phyloP scores from a whole-genome alignment of 2,888 invertebrate species.

The Ormyrus rosae region DNA sequence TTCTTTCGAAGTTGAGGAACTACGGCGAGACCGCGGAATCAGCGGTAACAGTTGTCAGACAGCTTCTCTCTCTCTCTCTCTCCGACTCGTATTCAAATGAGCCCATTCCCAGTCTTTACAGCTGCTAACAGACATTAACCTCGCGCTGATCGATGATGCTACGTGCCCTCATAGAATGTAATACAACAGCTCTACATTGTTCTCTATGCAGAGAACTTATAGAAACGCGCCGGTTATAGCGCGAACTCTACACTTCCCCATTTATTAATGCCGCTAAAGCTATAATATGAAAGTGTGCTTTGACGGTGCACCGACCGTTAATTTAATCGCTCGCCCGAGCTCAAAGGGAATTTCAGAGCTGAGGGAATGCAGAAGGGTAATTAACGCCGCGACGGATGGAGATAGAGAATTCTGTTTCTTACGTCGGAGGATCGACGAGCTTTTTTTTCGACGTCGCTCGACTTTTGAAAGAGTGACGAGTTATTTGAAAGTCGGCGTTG shows the following conservation, averaged over 20 bases:
- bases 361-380: no score
- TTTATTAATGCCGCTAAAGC: neutral
- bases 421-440: no score
- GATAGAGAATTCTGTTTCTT: no score
- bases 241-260: neutral
- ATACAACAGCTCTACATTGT: conserved; percentile 23
- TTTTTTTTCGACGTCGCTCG: no score
- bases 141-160: conserved; percentile 48
- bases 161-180: conserved; percentile 29
- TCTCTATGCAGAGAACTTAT: conserved; percentile 1
- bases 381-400: no score
- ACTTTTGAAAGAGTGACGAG: no score
- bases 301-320: neutral
- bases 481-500: no score
- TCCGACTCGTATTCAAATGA: conserved; percentile 45
- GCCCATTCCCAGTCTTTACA: conserved; percentile 41
- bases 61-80: conserved; percentile 16
- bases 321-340: no score
- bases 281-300: neutral
- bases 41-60: neutral
- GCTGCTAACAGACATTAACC: conserved; percentile 51
- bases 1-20: no score
- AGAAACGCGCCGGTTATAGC: neutral
- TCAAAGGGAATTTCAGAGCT: no score
- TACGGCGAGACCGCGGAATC: no score